Percentiles rank a stretch among this genome's conserved stretches.
Conservation (phyloP, 2,888 invertebrate genomes). For the Oasisia sp. region DNA sequence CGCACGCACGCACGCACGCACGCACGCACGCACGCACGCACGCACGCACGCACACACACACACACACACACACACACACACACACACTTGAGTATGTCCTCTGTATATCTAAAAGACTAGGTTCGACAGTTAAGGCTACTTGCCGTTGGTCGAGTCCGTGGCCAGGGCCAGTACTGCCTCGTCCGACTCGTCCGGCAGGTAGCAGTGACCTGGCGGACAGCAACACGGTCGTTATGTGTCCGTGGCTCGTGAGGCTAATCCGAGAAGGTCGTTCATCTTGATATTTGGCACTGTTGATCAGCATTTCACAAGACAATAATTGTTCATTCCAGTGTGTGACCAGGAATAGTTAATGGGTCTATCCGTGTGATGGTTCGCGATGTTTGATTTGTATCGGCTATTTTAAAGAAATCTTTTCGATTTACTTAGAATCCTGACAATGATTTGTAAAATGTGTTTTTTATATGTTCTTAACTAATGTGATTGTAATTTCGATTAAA, state of each 20-base stretch:
- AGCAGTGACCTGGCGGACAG: conserved; percentile 52
- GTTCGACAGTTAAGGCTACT: too few species aligned
- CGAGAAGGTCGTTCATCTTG: neutral
- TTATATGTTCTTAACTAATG: neutral
- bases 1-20: too few species aligned
- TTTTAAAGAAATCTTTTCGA: neutral
- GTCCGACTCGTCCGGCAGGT: conserved; percentile 54
- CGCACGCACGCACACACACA: too few species aligned
- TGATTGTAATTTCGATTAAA: neutral
- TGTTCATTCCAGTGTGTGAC: neutral
- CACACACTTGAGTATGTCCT: too few species aligned
- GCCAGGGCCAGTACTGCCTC: conserved; percentile 61
- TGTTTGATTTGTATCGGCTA: neutral
- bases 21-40: too few species aligned
- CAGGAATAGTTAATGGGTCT: neutral
- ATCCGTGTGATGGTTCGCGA: neutral
- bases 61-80: too few species aligned
- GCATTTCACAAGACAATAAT: neutral
- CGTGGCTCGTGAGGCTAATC: neutral
- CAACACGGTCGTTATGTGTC: neutral
- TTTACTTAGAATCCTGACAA: neutral
- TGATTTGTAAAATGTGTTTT: neutral
- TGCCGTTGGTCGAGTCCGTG: conserved; percentile 50
- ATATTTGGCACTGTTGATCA: neutral
- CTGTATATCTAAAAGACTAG: too few species aligned